phyloP scores from a whole-genome alignment of 35 echinoderm and acorn worm genomes.

The Apostichopus japonicus region DNA sequence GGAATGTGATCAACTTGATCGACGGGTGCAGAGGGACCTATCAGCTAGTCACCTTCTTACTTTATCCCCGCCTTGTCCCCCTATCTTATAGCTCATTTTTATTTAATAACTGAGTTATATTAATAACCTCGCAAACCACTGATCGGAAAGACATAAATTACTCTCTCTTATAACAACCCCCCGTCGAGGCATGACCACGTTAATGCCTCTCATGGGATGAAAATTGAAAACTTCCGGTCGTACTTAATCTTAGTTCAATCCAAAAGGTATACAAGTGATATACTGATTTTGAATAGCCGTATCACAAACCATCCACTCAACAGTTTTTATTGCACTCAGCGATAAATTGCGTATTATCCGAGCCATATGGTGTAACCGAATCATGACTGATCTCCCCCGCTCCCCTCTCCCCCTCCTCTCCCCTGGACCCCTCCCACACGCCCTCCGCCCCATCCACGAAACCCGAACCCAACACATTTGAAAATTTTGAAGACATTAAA shows the following conservation, averaged over 20 bases:
- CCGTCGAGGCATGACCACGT: neutral
- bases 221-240: constrained; percentile 27
- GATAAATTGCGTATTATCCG: too few relatives aligned
- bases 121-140: neutral
- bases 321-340: too few relatives aligned
- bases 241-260: neutral
- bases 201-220: neutral
- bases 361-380: too few relatives aligned
- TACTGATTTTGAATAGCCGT: too few relatives aligned
- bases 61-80: neutral
- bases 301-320: too few relatives aligned
- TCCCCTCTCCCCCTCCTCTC: too few relatives aligned
- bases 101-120: neutral
- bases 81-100: neutral
- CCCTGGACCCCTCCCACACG: too few relatives aligned
- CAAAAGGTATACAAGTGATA: too few relatives aligned
- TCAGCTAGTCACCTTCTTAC: constrained; percentile 13
- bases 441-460: too few relatives aligned
- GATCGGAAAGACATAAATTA: constrained; percentile 25
- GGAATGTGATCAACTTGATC: constrained; percentile 44
- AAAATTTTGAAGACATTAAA: too few relatives aligned
- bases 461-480: too few relatives aligned
- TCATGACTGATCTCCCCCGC: too few relatives aligned
- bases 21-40: constrained; percentile 27
- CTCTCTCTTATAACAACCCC: constrained; percentile 37